phyloP scores from a whole-genome alignment of 2,113 vertebrate genomes.

The Pituophis catenifer region DNA sequence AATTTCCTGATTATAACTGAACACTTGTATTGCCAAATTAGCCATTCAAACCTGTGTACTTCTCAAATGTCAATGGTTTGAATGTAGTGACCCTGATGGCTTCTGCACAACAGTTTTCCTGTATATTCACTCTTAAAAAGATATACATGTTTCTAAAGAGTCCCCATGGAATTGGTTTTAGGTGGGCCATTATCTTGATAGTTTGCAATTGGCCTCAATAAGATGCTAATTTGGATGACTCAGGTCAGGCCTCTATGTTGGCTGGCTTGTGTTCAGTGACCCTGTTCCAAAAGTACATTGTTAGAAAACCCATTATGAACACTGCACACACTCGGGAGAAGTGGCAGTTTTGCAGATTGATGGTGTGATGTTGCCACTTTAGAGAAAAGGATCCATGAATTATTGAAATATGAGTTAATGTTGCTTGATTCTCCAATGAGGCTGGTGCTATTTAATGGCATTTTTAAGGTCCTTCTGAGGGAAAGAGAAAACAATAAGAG shows the following conservation, averaged over 20 bases:
- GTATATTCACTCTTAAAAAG: constrained; percentile 68
- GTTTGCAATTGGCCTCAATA: constrained; percentile 82
- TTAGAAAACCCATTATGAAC: constrained; percentile 87
- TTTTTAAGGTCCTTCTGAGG: constrained; percentile 53
- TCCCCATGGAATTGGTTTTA: constrained; percentile 76
- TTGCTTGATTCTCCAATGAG: constrained; percentile 81
- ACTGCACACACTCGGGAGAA: constrained; percentile 80
- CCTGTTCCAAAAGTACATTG: constrained; percentile 79
- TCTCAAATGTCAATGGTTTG: too few relatives aligned
- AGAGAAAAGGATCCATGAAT: constrained; percentile 88
- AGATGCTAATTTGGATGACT: constrained; percentile 80
- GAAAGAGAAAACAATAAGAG: background rate
- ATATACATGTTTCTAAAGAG: constrained; percentile 74
- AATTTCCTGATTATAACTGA: background rate
- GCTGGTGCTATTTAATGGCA: constrained; percentile 69
- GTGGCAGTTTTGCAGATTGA: constrained; percentile 82
- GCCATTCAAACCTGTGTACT: background rate
- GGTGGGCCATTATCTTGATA: constrained; percentile 79
- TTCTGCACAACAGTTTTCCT: constrained; percentile 19
- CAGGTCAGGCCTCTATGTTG: constrained; percentile 73
- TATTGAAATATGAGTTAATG: constrained; percentile 89
- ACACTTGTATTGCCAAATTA: background rate
- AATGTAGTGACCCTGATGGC: background rate
- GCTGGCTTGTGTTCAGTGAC: constrained; percentile 71
- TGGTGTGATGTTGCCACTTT: constrained; percentile 87